Evolutionary conservation across 2,888 invertebrate species (phyloP).

Genomic region (Cephus runcator): DNA sequence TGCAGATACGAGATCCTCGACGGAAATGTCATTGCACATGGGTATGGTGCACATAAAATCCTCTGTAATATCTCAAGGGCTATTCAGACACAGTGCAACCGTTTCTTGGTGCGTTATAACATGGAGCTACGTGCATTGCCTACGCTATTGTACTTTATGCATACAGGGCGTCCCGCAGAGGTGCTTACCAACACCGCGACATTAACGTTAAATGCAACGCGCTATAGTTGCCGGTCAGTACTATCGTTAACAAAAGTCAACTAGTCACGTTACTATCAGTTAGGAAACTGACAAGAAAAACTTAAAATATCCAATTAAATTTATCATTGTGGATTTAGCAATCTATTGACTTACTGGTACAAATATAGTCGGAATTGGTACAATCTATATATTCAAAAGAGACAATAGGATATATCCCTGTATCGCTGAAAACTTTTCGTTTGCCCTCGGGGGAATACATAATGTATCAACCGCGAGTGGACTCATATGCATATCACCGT

Average conservation of each 20-base stretch:
- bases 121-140: constrained; percentile 3
- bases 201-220: not conserved
- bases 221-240: not conserved
- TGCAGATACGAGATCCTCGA: not conserved
- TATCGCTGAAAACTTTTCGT: not conserved
- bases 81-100: constrained; percentile 2
- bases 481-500: not conserved
- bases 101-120: constrained; percentile 1
- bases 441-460: not conserved
- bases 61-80: constrained; percentile 7
- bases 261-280: not conserved
- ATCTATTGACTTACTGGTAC: not conserved
- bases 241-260: not conserved
- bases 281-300: not conserved
- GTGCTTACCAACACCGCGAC: not conserved
- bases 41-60: not conserved
- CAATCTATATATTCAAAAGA: not conserved
- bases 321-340: not conserved
- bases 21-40: not conserved
- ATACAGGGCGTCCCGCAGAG: constrained; percentile 1
- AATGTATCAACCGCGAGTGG: not conserved
- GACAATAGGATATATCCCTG: not conserved
- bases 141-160: not conserved
- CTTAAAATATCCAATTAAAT: not conserved
- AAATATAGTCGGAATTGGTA: not conserved